Conservation (phyloP, 2,888 invertebrate genomes). For the Agriopis leucophaearia region DNA sequence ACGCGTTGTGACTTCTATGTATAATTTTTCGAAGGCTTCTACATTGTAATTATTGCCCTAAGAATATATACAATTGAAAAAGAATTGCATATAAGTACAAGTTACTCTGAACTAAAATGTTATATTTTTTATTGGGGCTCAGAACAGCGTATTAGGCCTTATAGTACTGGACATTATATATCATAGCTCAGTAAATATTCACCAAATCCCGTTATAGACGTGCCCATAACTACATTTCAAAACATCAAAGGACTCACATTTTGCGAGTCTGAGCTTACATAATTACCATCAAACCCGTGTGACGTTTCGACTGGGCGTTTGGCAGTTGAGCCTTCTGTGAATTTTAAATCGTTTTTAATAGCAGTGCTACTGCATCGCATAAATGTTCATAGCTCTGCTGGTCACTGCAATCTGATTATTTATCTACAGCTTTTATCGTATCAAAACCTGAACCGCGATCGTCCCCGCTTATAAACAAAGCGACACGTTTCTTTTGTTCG, state of each 20-base stretch:
- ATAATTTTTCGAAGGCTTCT: too few species aligned
- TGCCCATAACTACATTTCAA: constrained; percentile 61
- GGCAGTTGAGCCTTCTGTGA: constrained; percentile 79
- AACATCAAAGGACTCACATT: constrained; percentile 72
- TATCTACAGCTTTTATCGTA: constrained; percentile 31
- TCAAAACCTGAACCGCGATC: constrained; percentile 41
- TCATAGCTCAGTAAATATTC: constrained; percentile 41
- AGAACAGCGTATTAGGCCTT: background rate
- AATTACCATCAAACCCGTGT: constrained; percentile 78
- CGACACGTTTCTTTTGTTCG: constrained; percentile 58
- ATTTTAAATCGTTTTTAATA: constrained; percentile 85
- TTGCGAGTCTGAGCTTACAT: constrained; percentile 69
- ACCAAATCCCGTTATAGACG: constrained; percentile 33
- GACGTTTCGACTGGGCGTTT: constrained; percentile 66
- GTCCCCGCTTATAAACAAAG: constrained; percentile 43
- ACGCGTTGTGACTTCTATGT: too few species aligned
- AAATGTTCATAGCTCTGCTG: constrained; percentile 64
- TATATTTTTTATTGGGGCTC: too few species aligned
- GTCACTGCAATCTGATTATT: constrained; percentile 71
- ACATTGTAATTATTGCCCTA: too few species aligned
- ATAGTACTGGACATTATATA: background rate
- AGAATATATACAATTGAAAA: too few species aligned
- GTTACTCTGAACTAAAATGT: too few species aligned
- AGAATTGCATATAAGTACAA: too few species aligned
- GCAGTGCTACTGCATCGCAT: constrained; percentile 55